These are phyloP conservation scores for Balearica regulorum DNA, from an alignment of 2,797 vertebrate genomes.

Conservation along the genomic window DNA sequence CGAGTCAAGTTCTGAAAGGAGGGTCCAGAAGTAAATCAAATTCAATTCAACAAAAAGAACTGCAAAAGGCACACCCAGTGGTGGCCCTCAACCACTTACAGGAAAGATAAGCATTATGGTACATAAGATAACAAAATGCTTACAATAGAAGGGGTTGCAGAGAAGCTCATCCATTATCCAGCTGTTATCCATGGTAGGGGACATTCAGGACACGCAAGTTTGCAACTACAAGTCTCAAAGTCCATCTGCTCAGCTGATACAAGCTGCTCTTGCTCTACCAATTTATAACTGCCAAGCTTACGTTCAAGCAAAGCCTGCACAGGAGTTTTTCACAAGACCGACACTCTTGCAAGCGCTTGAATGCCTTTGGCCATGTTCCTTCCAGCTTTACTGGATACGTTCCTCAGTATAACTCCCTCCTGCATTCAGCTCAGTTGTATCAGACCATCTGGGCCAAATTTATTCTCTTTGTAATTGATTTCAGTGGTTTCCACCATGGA, in stretches of 20 bases:
- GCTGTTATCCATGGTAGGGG: neutral
- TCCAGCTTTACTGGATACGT: neutral
- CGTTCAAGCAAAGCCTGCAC: neutral
- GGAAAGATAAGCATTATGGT: neutral
- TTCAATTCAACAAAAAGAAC: neutral
- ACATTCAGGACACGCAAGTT: neutral
- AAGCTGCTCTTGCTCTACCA: neutral
- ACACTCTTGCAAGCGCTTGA: neutral
- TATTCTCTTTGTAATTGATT: neutral
- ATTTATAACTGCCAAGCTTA: neutral
- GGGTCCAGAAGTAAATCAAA: neutral
- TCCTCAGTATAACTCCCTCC: neutral
- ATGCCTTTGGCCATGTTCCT: neutral
- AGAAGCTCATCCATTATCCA: neutral
- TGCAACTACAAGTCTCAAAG: neutral
- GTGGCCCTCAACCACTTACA: neutral
- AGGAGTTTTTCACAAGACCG: neutral
- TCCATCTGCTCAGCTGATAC: neutral
- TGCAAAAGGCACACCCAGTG: neutral
- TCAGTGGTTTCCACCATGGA: neutral
- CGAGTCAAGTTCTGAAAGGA: neutral
- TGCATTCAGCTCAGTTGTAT: neutral
- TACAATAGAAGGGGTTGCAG: accelerated
- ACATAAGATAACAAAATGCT: accelerated
- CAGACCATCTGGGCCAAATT: conserved; percentile 3